Evolutionary conservation across 1,140 invertebrate species (phyloP), one percentile per base, ranked within the genome.

Genomic region (Drosophila pachea): DNA sequence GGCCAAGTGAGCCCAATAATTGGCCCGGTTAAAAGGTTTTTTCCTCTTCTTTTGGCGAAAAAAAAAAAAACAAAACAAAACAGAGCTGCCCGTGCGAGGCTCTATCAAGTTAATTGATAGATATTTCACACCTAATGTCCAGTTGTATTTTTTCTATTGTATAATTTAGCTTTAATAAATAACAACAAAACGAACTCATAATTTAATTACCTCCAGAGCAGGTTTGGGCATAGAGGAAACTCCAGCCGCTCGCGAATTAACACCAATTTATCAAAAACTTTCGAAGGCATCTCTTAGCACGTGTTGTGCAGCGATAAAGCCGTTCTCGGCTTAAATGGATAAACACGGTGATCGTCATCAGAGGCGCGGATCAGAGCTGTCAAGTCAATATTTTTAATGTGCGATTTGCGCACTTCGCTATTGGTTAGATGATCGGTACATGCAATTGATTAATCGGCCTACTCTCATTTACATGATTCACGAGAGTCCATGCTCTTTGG

Each of bases 1-100:
- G 42, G 54, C 42, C 38, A 33, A 35, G 56, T 36, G 14, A 50
- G 38, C 33, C 49, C 60, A 56, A 31, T 64, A 47, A 56, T 64
- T 69, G 61, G 16, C 8, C 11, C 31, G n/a, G 35, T 42, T 66
- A 70, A 70, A 70, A 70, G 68, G 16, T 70, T 66, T 66, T 68
- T 9, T 11, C 36, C 36, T 22, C 22, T 22, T 22, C 36, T 38
- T 11, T 47, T 47, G 22, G 11, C 7, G 29, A 47, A 11, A 45
- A 68, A 58, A 7, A 49, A 9, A 35, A 7, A n/a, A 32, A 43
- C 14, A 31, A 12, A 6, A 9, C 16, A 62, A 5, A 8, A 9
- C 33, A 33, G 2, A 7, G 38, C 7, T 53, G 22, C 22, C 22
- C 31, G 40, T 52, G 9, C 60, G 43, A 40, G 53, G 53, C 33